A percentile compares a stretch with the other conserved stretches of the same genome.
Evolutionary conservation across 2,797 vertebrate species (phyloP).

Genomic region (Esox lucius): DNA sequence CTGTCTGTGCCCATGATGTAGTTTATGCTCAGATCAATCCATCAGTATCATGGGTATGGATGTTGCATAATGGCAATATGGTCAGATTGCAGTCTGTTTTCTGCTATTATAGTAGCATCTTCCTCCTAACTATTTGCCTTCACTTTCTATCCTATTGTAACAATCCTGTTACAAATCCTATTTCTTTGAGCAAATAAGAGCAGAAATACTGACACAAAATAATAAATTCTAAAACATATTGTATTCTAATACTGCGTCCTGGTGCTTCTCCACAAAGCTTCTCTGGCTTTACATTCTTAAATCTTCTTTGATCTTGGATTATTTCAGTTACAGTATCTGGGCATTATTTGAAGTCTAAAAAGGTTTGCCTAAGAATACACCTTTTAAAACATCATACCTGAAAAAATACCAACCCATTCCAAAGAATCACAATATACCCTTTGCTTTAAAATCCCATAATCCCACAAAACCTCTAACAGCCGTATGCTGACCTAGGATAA

Average conservation of each 20-base stretch:
- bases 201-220: constrained; percentile 45
- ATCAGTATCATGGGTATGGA: neutral
- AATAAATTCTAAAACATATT: constrained; percentile 6
- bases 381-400: constrained; percentile 36
- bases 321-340: constrained; percentile 11
- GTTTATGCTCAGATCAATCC: neutral
- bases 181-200: constrained; percentile 46
- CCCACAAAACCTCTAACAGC: neutral
- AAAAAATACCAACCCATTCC: constrained; percentile 27
- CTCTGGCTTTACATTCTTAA: constrained; percentile 53
- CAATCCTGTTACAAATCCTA: constrained; percentile 12
- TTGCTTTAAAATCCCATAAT: neutral
- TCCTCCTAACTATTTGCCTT: neutral
- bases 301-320: constrained; percentile 24
- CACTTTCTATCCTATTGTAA: neutral
- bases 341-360: constrained; percentile 20
- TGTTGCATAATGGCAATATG: neutral
- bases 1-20: neutral
- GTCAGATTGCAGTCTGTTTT: neutral
- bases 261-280: constrained; percentile 22
- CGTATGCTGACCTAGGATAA: neutral
- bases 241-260: constrained; percentile 46
- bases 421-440: neutral
- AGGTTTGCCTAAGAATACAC: constrained; percentile 15
- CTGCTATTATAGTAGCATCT: neutral